Evolutionary conservation across 1,140 invertebrate species (phyloP).

Genomic region (Bombus sylvicola): DNA sequence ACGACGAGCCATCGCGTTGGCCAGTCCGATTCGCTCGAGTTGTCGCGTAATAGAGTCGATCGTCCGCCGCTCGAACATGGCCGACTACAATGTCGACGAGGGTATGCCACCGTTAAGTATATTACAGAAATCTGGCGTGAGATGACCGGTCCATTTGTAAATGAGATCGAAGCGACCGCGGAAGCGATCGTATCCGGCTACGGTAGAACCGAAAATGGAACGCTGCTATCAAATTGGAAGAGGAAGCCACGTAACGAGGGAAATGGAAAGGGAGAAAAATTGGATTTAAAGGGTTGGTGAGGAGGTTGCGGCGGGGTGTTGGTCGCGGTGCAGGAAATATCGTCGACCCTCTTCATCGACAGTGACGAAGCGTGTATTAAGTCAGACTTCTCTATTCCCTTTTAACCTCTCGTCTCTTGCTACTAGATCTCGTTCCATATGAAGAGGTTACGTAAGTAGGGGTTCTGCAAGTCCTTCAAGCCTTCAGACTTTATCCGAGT

Average conservation of each 20-base stretch:
- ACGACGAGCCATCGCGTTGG: not conserved
- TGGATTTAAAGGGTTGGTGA: conserved; percentile 45
- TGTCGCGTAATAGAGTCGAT: conserved; percentile 22
- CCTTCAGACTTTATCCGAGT: not conserved
- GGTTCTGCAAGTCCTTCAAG: not conserved
- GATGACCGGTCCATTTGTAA: conserved; percentile 67
- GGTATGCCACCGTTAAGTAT: conserved; percentile 56
- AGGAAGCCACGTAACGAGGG: conserved; percentile 27
- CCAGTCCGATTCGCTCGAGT: not conserved
- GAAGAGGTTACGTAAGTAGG: conserved; percentile 3
- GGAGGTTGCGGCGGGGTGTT: not conserved
- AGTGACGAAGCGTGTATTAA: conserved; percentile 43
- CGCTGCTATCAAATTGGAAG: not conserved
- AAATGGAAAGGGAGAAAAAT: conserved; percentile 44
- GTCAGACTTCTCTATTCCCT: conserved; percentile 10
- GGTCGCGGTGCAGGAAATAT: conserved; percentile 16
- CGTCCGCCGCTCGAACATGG: not conserved
- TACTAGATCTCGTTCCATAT: not conserved
- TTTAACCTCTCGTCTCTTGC: not conserved
- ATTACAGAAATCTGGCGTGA: conserved; percentile 61
- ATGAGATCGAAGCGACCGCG: conserved; percentile 58
- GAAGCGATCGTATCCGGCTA: conserved; percentile 19
- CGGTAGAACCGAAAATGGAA: conserved; percentile 32
- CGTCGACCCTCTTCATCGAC: conserved; percentile 20
- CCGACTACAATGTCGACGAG: not conserved